A percentile compares a stretch with the other conserved stretches of the same genome.
Evolutionary conservation across 1,140 invertebrate genomes (phyloP).

Genomic region (Campoletis sonorensis): DNA sequence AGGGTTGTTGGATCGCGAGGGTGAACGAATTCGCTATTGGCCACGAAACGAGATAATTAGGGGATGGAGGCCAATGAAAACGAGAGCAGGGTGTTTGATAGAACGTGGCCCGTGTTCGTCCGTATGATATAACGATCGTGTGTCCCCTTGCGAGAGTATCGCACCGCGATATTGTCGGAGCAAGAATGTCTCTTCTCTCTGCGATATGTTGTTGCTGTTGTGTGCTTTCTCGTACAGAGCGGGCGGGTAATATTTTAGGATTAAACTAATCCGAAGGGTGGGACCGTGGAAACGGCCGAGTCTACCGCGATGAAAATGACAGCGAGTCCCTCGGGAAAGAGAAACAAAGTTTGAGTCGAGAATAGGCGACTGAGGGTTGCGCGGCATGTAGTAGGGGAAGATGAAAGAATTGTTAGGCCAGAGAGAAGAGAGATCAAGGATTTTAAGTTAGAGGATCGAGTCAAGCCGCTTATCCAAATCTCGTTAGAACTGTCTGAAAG

Average conservation of each 20-base stretch:
- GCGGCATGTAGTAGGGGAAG: not conserved
- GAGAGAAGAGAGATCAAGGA: constrained; percentile 42
- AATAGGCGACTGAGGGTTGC: not conserved
- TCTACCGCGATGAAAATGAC: constrained; percentile 16
- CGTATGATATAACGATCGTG: constrained; percentile 43
- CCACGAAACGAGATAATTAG: constrained; percentile 48
- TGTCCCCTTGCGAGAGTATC: not conserved
- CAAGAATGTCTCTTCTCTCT: constrained; percentile 18
- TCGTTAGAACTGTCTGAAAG: constrained; percentile 56
- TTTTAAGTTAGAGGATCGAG: constrained; percentile 48
- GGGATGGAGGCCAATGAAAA: constrained; percentile 43
- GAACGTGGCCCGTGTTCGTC: constrained; percentile 1
- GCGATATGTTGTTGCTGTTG: constrained; percentile 20
- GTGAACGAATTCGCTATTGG: constrained; percentile 48
- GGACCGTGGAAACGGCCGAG: constrained; percentile 30
- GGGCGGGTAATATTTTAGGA: constrained; percentile 57
- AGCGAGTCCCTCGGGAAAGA: constrained; percentile 25
- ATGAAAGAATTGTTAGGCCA: constrained; percentile 15
- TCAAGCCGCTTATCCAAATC: constrained; percentile 65
- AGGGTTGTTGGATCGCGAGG: constrained; percentile 43
- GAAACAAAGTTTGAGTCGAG: not conserved
- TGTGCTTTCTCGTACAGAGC: not conserved
- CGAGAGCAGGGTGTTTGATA: constrained; percentile 30
- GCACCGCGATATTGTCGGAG: constrained; percentile 18
- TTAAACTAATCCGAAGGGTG: constrained; percentile 60